Evolutionary conservation across 1,140 invertebrate genomes (phyloP), one percentile per base, ranked within the genome.

Genomic region (Manduca sexta): DNA sequence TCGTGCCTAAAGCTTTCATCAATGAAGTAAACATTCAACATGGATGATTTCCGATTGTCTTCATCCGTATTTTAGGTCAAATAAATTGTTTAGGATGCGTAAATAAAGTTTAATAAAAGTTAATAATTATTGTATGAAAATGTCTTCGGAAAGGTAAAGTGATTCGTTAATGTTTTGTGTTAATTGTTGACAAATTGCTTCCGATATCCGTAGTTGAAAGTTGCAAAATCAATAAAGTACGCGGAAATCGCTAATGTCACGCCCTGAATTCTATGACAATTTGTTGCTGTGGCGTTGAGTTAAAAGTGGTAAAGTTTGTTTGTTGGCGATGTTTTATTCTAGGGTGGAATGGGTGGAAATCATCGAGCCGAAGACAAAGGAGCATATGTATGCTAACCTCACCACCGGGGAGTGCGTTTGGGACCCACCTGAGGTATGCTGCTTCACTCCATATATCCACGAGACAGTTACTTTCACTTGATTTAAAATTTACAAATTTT

Each of bases 301-400:
- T 56, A 31, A n/a, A 49, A 63, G 49, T 45, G 54, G 49, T 69
- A 40, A 56, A 61, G 49, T 63, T 56, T 52, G 65, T 62, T 65
- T 47, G 51, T 47, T 48, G 37, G 51, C 50, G 42, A 83, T 83
- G 82, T 77, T 83, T 73, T 82, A 82, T 88, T 90, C 76, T 76
- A 91, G 93, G 87, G 93, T 95, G 89, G 96, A 98, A 92, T 99
- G 97, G 97, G 96, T 99, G 81, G 97, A 99, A 90, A 99, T 99
- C 74, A 97, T 98, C 86, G 97, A 99, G 84, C 97, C 97, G 62
- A 93, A 95, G 78, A 97, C 97, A 62, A 95, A 97, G 88, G 96
- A 98, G 88, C 95, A 97, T 86, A 98, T 99, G 96, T 99, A 98
- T 89, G 97, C 97, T 79, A 99, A 99, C 90, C 90, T 99, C 55